These are phyloP conservation scores for Notodonta ziczac DNA, from an alignment of 2,888 invertebrate species.

Conservation along the genomic window DNA sequence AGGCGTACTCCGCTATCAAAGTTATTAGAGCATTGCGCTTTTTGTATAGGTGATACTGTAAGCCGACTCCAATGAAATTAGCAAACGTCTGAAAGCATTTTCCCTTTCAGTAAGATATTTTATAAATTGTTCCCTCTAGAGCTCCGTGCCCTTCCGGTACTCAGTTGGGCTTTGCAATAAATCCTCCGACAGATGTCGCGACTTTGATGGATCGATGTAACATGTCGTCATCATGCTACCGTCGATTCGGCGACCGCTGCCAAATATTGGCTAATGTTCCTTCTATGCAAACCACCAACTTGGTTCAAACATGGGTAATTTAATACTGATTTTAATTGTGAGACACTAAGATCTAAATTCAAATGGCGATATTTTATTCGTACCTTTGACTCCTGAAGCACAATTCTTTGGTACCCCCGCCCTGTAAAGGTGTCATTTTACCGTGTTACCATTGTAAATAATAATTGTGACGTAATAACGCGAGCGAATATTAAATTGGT, in stretches of 20 bases:
- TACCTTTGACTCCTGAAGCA: background rate
- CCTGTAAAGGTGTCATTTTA: too few species aligned
- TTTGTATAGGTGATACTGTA: too few species aligned
- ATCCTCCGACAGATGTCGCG: slow-evolving; percentile 45
- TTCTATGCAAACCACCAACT: background rate
- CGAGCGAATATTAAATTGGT: slow-evolving; percentile 25
- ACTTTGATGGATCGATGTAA: slow-evolving; percentile 50
- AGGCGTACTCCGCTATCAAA: too few species aligned
- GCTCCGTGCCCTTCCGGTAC: slow-evolving; percentile 9
- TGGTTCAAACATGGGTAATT: background rate
- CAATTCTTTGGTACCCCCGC: too few species aligned
- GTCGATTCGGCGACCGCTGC: background rate
- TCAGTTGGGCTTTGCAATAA: slow-evolving; percentile 44
- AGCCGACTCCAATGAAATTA: too few species aligned
- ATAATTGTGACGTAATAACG: slow-evolving; percentile 17
- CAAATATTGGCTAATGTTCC: background rate
- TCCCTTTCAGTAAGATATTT: too few species aligned
- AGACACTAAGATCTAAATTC: background rate
- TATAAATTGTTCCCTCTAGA: too few species aligned
- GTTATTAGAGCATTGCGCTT: too few species aligned
- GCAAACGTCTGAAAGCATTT: too few species aligned
- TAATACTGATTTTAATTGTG: too few species aligned
- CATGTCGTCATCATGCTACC: slow-evolving; percentile 23
- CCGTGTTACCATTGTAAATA: slow-evolving; percentile 6
- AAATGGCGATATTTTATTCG: background rate